phyloP scores from a whole-genome alignment of 2,888 invertebrate genomes.

The Tenthredo livida region DNA sequence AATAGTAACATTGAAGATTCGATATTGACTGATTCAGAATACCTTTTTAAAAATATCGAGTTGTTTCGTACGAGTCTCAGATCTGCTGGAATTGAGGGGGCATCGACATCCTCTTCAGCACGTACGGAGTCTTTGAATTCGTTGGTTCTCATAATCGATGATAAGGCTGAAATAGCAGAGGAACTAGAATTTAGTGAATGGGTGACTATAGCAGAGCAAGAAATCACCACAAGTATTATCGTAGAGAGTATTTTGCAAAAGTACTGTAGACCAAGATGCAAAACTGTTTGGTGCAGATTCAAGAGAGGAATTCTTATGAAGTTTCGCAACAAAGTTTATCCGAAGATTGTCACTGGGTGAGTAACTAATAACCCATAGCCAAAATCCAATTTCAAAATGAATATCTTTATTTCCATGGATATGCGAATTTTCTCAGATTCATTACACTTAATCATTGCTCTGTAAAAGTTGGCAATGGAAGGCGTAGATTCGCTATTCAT shows the following conservation, averaged over 20 bases:
- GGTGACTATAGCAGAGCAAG: conserved; percentile 51
- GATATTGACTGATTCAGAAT: conserved; percentile 24
- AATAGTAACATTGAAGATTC: conserved; percentile 37
- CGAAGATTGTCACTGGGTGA: conserved; percentile 62
- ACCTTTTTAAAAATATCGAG: neutral
- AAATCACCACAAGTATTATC: conserved; percentile 56
- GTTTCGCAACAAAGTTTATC: conserved; percentile 64
- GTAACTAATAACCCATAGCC: conserved; percentile 53
- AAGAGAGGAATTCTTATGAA: conserved; percentile 65
- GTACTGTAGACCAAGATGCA: conserved; percentile 56
- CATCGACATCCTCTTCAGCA: conserved; percentile 36
- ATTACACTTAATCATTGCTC: neutral
- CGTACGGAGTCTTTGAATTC: conserved; percentile 46
- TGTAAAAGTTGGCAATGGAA: neutral
- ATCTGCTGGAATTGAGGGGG: neutral
- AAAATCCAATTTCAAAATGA: neutral
- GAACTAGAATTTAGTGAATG: conserved; percentile 34
- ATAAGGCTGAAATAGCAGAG: conserved; percentile 43
- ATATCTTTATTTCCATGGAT: neutral
- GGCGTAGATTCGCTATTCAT: neutral
- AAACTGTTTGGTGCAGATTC: conserved; percentile 65
- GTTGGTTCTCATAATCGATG: conserved; percentile 49
- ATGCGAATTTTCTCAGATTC: neutral
- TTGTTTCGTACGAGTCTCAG: neutral
- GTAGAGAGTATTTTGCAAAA: conserved; percentile 53